These are phyloP conservation scores for Sternotherus odoratus DNA, from an alignment of 2,797 vertebrate genomes.

Conservation along the genomic window DNA sequence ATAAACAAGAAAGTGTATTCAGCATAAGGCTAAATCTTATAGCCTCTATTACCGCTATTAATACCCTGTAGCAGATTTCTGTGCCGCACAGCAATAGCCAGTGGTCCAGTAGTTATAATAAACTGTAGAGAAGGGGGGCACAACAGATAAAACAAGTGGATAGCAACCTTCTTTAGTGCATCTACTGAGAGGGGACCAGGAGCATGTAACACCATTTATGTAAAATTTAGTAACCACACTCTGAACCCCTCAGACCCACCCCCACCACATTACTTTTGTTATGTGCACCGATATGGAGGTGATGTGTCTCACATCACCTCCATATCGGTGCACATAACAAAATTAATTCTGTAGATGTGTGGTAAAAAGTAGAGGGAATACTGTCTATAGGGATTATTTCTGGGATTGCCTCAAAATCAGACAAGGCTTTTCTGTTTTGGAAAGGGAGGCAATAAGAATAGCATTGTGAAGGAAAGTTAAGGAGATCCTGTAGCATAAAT, in stretches of 20 bases:
- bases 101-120: background rate
- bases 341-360: too few relatives aligned
- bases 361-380: too few relatives aligned
- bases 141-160: background rate
- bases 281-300: too few relatives aligned
- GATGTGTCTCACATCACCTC: too few relatives aligned
- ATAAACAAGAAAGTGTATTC: background rate
- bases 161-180: background rate
- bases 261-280: too few relatives aligned
- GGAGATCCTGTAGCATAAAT: background rate
- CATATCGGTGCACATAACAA: too few relatives aligned
- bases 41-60: background rate
- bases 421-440: background rate
- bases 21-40: background rate
- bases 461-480: too few relatives aligned
- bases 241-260: too few relatives aligned
- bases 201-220: rapidly evolving
- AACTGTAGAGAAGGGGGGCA: background rate
- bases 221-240: background rate
- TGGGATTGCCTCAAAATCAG: background rate
- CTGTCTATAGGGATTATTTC: background rate
- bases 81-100: background rate
- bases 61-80: background rate
- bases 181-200: background rate
- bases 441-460: background rate